Conservation (phyloP, 1,140 invertebrate species). For the Drosophila tsacasi region DNA sequence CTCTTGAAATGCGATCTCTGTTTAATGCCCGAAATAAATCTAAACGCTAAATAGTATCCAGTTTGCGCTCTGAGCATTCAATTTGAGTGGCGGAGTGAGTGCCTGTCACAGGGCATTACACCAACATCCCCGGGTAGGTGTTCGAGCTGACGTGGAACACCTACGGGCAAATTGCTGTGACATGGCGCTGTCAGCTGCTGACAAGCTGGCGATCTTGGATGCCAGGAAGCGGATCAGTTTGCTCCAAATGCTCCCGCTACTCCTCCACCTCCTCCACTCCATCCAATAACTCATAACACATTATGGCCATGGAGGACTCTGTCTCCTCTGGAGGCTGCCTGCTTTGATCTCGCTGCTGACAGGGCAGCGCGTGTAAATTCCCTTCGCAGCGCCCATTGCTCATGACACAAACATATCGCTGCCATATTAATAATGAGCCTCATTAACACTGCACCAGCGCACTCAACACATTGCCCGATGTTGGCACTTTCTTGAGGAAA, state of each 20-base stretch:
- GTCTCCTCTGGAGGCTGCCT: slow-evolving; percentile 25
- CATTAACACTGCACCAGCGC: slow-evolving; percentile 71
- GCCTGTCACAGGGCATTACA: slow-evolving; percentile 61
- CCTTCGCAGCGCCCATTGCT: slow-evolving; percentile 57
- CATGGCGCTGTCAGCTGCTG: slow-evolving; percentile 82
- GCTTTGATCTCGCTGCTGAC: slow-evolving; percentile 74
- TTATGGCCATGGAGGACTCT: slow-evolving; percentile 62
- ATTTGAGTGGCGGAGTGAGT: slow-evolving; percentile 53
- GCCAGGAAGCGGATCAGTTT: slow-evolving; percentile 73
- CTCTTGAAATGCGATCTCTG: slow-evolving; percentile 71
- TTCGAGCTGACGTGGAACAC: slow-evolving; percentile 46
- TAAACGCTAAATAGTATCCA: slow-evolving; percentile 73
- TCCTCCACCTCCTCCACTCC: neutral
- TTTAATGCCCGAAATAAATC: slow-evolving; percentile 82
- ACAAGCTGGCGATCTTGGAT: slow-evolving; percentile 59
- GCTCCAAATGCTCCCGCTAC: slow-evolving; percentile 32
- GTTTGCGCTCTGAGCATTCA: slow-evolving; percentile 61
- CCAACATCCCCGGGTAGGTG: slow-evolving; percentile 52
- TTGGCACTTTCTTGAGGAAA: slow-evolving; percentile 32
- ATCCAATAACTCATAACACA: slow-evolving; percentile 79
- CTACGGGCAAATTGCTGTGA: slow-evolving; percentile 81
- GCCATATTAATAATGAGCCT: slow-evolving; percentile 82
- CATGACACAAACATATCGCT: slow-evolving; percentile 77
- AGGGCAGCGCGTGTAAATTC: slow-evolving; percentile 66
- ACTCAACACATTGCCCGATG: slow-evolving; percentile 66